Base-by-base conservation (phyloP, 2,888 invertebrate species). In the Philaethria dido region DNA sequence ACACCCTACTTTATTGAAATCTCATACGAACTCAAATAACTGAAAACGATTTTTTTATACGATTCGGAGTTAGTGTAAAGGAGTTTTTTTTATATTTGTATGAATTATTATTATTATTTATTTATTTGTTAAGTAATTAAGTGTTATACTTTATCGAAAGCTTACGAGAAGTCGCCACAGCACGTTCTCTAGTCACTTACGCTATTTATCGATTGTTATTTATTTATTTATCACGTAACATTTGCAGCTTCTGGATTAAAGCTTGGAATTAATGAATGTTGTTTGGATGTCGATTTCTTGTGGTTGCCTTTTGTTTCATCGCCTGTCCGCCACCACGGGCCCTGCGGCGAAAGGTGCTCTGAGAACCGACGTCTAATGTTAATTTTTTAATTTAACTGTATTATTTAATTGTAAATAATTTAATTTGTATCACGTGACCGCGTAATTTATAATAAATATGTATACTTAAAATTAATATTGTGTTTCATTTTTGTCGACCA, bases 371-470 rank as follows among this genome's bases (percentile, higher is more conserved):
- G 75, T 81, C 84, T 83, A 83, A 83, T 82, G 89, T 84, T 88
- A 87, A 89, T 90, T 91, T 89, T 90, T 89, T 88, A 87, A 86
- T 82, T 85, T 88, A 89, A 91, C 87, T 87, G 84, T 89, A 89
- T 86, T 88, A 89, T 90, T 89, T 86, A 90, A 90, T 89, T 92
- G 92, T 92, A 92, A 87, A 92, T 92, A 92, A 89, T 84, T 87
- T 87, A 88, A 89, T 90, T 91, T 90, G 89, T 89, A 88, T 89
- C 86, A 89, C 85, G 89, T 90, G 90, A 91, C 88, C 82, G 88
- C 87, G 87, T 91, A 89, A 91, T 89, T 91, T 91, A 91, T 87
- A 83, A 92, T 91, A 92, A 91, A 92, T 92, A 91, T 91, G 86
- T 91, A 91, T 91, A 90, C 85, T 80, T 84, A 87, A 90, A 90